phyloP scores from a whole-genome alignment of 2,797 vertebrate genomes.

The Pangasius djambal region DNA sequence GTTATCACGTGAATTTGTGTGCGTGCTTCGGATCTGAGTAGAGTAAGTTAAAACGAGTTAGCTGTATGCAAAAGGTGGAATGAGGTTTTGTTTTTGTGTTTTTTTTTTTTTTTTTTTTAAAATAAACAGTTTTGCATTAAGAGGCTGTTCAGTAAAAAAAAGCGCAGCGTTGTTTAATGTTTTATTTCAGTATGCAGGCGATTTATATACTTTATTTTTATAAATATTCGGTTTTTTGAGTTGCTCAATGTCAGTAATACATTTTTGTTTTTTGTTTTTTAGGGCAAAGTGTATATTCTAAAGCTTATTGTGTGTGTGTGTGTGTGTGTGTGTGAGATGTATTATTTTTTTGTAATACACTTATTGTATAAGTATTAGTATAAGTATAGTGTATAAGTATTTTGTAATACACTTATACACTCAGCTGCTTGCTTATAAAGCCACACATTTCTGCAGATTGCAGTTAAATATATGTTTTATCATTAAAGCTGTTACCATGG shows the following conservation, averaged over 20 bases:
- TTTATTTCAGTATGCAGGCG: not conserved
- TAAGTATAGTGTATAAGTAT: no score
- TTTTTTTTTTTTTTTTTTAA: no score
- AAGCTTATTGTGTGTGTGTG: not conserved
- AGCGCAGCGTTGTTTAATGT: not conserved
- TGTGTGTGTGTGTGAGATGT: not conserved
- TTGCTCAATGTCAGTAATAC: not conserved
- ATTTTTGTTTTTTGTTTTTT: not conserved
- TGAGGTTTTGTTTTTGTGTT: not conserved
- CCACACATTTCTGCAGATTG: no score
- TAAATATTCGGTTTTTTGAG: not conserved
- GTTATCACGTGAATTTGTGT: not conserved
- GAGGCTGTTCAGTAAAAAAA: no score
- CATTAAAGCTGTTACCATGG: no score
- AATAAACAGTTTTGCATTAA: not conserved
- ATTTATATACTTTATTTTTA: not conserved
- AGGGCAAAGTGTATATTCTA: not conserved
- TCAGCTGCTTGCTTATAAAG: no score
- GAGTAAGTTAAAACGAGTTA: not conserved
- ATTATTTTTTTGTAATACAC: no score
- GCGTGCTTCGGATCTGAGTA: not conserved
- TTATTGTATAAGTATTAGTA: no score
- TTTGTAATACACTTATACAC: no score
- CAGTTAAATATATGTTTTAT: no score
- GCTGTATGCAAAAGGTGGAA: not conserved